These are phyloP conservation scores for Hypotaenidia okinawae DNA, from an alignment of 2,797 vertebrate species.

Conservation along the genomic window DNA sequence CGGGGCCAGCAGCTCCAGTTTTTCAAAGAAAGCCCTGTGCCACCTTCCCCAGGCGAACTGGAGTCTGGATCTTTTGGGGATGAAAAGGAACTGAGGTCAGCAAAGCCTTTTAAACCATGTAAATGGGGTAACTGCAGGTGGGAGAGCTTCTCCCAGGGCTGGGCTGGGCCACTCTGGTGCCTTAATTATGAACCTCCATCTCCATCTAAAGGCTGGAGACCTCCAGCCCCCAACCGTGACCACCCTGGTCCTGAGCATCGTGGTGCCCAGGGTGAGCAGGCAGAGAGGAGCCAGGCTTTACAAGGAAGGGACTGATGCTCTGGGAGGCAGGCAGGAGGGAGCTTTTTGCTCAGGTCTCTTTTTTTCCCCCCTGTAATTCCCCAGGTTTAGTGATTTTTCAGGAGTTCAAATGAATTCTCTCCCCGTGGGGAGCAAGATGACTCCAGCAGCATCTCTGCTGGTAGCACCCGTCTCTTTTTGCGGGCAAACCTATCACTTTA, in stretches of 20 bases:
- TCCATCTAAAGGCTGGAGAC: not conserved
- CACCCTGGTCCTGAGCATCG: too few species aligned
- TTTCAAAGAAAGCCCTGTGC: rapidly evolving
- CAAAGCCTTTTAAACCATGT: not conserved
- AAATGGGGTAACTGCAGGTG: not conserved
- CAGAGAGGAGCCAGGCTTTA: not conserved
- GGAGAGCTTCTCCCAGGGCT: not conserved
- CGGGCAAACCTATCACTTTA: not conserved
- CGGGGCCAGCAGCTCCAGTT: rapidly evolving
- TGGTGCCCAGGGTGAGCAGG: not conserved
- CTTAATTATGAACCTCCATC: not conserved
- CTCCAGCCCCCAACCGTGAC: too few species aligned
- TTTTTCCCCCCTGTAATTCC: not conserved
- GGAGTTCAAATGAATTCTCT: not conserved
- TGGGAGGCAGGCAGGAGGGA: not conserved
- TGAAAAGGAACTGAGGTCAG: not conserved
- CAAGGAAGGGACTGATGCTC: not conserved
- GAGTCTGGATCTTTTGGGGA: rapidly evolving
- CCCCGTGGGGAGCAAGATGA: not conserved
- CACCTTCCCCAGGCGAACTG: not conserved
- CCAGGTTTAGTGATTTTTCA: not conserved
- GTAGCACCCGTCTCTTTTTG: not conserved
- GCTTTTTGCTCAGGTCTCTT: not conserved
- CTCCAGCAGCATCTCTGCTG: not conserved
- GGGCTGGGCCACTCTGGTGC: not conserved